These are phyloP conservation scores for Musca domestica DNA, from an alignment of 1,140 invertebrate species.

Conservation along the genomic window DNA sequence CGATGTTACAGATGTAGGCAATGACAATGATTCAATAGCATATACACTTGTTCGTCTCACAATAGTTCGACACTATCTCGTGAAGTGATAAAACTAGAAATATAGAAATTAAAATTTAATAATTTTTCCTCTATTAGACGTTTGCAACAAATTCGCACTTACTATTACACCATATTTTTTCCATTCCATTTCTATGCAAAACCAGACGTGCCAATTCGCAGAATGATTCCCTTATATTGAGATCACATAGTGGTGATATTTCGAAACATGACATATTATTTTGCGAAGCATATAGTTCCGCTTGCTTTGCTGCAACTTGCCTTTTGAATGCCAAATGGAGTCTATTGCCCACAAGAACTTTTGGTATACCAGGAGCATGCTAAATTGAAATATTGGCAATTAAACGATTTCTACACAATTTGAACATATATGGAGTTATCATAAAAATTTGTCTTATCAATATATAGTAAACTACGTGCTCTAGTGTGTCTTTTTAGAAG, in stretches of 20 bases:
- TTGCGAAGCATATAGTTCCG: conserved; percentile 89
- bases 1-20: conserved; percentile 88
- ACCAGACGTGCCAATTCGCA: conserved; percentile 92
- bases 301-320: conserved; percentile 86
- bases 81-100: conserved; percentile 86
- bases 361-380: conserved; percentile 97
- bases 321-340: conserved; percentile 94
- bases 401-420: too few species aligned
- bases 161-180: conserved; percentile 89
- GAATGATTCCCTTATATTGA: conserved; percentile 95
- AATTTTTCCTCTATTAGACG: too few species aligned
- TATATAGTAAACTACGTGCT: too few species aligned
- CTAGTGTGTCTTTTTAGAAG: too few species aligned
- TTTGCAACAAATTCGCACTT: conserved; percentile 74
- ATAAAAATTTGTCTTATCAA: too few species aligned
- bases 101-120: conserved; percentile 30
- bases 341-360: conserved; percentile 94
- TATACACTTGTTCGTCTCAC: conserved; percentile 92
- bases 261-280: conserved; percentile 98
- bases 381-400: too few species aligned
- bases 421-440: too few species aligned
- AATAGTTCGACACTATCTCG: conserved; percentile 90
- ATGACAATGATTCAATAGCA: conserved; percentile 88
- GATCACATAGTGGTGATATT: conserved; percentile 93
- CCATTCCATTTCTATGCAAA: conserved; percentile 93